Percentiles rank a stretch among this genome's conserved stretches.
These are phyloP conservation scores for Lacanobia oleracea DNA, from an alignment of 2,888 invertebrate genomes.

Conservation along the genomic window DNA sequence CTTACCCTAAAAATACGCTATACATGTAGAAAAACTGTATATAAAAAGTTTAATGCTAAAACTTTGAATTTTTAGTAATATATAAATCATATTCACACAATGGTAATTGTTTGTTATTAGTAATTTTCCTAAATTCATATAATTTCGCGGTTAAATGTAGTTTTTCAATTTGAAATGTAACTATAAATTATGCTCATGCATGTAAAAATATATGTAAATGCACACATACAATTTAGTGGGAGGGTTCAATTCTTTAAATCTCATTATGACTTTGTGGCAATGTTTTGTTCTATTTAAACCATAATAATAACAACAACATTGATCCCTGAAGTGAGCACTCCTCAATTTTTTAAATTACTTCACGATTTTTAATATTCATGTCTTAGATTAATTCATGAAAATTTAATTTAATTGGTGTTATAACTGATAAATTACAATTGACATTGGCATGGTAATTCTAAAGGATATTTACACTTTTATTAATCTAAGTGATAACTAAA, in stretches of 20 bases:
- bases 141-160: constrained; percentile 59
- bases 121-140: constrained; percentile 61
- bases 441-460: constrained; percentile 25
- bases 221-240: constrained; percentile 58
- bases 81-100: constrained; percentile 72
- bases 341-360: constrained; percentile 65
- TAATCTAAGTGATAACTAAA: constrained; percentile 9
- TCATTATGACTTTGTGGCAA: constrained; percentile 60
- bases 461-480: constrained; percentile 48
- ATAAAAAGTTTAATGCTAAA: constrained; percentile 77
- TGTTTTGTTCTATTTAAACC: constrained; percentile 57
- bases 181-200: constrained; percentile 64
- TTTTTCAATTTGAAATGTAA: constrained; percentile 60
- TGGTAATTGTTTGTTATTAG: constrained; percentile 52
- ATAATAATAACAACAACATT: constrained; percentile 67
- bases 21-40: constrained; percentile 82
- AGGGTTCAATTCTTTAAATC: constrained; percentile 68
- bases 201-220: constrained; percentile 63
- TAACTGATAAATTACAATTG: constrained; percentile 50
- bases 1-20: constrained; percentile 81
- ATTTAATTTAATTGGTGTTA: constrained; percentile 27
- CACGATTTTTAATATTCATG: constrained; percentile 70
- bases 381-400: constrained; percentile 17
- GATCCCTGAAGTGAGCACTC: constrained; percentile 84
- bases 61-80: constrained; percentile 67